Evolutionary conservation across 1,140 invertebrate genomes (phyloP).

Genomic region (Cepaea nemoralis): DNA sequence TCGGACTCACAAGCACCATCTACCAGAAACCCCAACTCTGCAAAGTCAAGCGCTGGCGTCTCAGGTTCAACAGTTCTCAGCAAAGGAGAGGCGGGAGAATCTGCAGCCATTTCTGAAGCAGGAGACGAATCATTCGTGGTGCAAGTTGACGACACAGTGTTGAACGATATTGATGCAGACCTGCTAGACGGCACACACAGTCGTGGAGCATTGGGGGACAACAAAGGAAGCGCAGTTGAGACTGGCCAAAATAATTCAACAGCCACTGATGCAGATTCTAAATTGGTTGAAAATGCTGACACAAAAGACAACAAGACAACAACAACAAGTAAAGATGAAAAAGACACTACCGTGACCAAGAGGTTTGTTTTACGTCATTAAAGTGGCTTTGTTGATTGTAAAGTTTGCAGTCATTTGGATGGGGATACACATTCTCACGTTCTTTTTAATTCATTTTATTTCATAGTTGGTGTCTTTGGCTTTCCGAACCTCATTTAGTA

Average conservation of each 20-base stretch:
- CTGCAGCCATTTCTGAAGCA: constrained; percentile 38
- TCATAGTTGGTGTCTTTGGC: neutral
- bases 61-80: constrained; percentile 21
- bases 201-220: constrained; percentile 21
- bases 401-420: constrained; percentile 15
- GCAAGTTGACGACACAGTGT: constrained; percentile 68
- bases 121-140: constrained; percentile 66
- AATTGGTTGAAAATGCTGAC: constrained; percentile 35
- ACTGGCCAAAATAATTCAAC: constrained; percentile 23
- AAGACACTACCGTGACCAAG: constrained; percentile 60
- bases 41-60: constrained; percentile 21
- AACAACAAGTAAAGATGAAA: constrained; percentile 55
- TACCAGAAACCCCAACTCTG: neutral
- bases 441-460: neutral
- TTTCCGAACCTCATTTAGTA: neutral
- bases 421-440: no score
- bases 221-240: constrained; percentile 1
- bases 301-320: constrained; percentile 52
- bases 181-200: constrained; percentile 45
- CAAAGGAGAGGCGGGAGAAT: constrained; percentile 28
- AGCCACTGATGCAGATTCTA: constrained; percentile 32
- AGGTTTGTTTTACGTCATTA: constrained; percentile 60
- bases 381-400: constrained; percentile 33
- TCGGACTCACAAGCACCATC: neutral
- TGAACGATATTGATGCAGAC: constrained; percentile 68